Conservation (phyloP, 2,797 vertebrate species). For the Sebastes matsubarae region DNA sequence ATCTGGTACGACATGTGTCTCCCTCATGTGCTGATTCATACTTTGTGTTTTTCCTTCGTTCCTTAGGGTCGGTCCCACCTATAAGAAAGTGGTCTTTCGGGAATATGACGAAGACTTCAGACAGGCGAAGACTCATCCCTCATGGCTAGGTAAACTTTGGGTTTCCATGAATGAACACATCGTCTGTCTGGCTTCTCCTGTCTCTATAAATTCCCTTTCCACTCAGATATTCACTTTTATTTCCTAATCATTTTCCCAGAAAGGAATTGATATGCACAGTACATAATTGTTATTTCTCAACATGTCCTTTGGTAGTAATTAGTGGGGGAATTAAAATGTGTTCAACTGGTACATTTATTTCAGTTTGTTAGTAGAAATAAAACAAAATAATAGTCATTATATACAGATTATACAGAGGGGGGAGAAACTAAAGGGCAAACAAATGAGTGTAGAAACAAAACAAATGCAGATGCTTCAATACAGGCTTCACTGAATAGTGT, state of each 20-base stretch:
- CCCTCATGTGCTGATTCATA: not conserved
- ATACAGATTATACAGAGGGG: not conserved
- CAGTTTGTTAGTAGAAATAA: not conserved
- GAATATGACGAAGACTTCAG: slow-evolving; percentile 91
- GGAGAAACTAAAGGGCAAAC: not conserved
- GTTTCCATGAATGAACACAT: not conserved
- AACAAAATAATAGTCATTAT: not conserved
- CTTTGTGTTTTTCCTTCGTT: slow-evolving; percentile 32
- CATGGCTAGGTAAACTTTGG: slow-evolving; percentile 85
- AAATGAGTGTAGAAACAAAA: not conserved
- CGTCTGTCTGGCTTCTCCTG: not conserved
- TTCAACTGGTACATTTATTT: not conserved
- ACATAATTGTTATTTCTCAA: not conserved
- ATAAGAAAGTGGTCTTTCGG: slow-evolving; percentile 93
- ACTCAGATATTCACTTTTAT: not conserved
- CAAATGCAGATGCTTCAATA: not conserved
- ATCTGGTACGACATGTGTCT: not conserved
- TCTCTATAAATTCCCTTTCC: not conserved
- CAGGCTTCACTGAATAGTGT: not conserved
- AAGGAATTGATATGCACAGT: too few relatives aligned
- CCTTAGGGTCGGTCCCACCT: slow-evolving; percentile 74
- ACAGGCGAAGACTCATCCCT: slow-evolving; percentile 84
- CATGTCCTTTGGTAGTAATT: not conserved
- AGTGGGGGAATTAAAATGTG: not conserved
- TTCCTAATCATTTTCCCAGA: not conserved